Evolutionary conservation across 2,888 invertebrate species (phyloP), one percentile per base, ranked within the genome.

Genomic region (Plusia festucae): DNA sequence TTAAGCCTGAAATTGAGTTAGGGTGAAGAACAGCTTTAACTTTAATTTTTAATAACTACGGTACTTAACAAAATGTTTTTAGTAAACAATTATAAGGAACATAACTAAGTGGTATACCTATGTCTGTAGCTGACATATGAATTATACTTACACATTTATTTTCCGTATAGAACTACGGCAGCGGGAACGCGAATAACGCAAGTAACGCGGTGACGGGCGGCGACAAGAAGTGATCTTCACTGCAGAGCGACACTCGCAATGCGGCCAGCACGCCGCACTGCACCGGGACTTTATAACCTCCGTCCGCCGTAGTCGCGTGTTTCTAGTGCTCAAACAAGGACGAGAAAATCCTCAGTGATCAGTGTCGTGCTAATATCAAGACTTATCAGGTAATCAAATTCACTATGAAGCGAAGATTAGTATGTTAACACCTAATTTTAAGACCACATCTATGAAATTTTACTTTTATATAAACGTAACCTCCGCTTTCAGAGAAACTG

Each of bases 161-260:
- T 44, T 53, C 49, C 64, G 69, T 54, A 6, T 87, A 93, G 91
- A 92, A 88, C 60, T 93, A 92, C 79, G 91, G 91, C 64, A 87
- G 85, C 79, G 60, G 84, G 64, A 86, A 78, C 69, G 76, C 84
- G 11, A 73, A 77, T 27, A 67, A 63, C 54, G 63, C 85, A 0
- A 67, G 77, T 40, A 73, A 74, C 32, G 76, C 81, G 24, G 61
- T 83, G 40, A 63, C 85, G n/a, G 73, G 81, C 24, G 56, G 56
- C 11, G 92, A 92, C 52, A 93, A 93, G 82, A 93, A 93, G 85
- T 92, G 89, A 91, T 78, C 51, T 53, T 56, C 40, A 66, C 65
- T 58, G 9, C 9, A 0, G 20, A 18, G 18, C 20, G 46, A 9
- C 46, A 13, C 46, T 9, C 16, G 46, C 46, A 9, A 7, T 13